Percentiles rank a stretch among this genome's conserved stretches.
These are phyloP conservation scores for Gymnocypris eckloni DNA, from an alignment of 2,797 vertebrate species.

Conservation along the genomic window DNA sequence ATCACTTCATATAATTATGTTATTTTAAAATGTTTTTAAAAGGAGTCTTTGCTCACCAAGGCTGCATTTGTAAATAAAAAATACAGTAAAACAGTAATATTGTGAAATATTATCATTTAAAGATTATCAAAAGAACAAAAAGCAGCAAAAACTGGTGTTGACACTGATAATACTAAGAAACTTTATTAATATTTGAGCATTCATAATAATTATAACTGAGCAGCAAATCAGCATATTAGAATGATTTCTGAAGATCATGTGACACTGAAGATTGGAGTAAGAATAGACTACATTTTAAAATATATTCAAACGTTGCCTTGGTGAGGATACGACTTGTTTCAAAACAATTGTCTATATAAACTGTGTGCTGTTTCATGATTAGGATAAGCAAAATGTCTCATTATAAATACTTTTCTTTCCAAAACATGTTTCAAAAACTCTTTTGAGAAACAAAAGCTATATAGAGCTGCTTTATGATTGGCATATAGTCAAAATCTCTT, in stretches of 20 bases:
- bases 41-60: background rate
- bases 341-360: background rate
- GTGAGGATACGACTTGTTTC: background rate
- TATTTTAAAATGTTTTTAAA: background rate
- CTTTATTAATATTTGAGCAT: background rate
- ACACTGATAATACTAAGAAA: background rate
- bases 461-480: background rate
- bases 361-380: background rate
- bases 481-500: slow-evolving; percentile 21
- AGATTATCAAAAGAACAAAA: background rate
- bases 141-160: background rate
- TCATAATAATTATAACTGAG: background rate
- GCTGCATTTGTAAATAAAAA: background rate
- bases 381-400: background rate
- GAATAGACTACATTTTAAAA: background rate
- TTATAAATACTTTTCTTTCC: background rate
- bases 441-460: background rate
- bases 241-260: slow-evolving; percentile 6
- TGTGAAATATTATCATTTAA: background rate
- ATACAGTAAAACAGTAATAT: background rate
- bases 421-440: background rate
- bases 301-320: background rate
- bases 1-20: background rate
- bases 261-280: background rate
- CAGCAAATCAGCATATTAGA: background rate